These are phyloP conservation scores for Sporophila hypoxantha DNA, from an alignment of 2,113 vertebrate species.

Conservation along the genomic window DNA sequence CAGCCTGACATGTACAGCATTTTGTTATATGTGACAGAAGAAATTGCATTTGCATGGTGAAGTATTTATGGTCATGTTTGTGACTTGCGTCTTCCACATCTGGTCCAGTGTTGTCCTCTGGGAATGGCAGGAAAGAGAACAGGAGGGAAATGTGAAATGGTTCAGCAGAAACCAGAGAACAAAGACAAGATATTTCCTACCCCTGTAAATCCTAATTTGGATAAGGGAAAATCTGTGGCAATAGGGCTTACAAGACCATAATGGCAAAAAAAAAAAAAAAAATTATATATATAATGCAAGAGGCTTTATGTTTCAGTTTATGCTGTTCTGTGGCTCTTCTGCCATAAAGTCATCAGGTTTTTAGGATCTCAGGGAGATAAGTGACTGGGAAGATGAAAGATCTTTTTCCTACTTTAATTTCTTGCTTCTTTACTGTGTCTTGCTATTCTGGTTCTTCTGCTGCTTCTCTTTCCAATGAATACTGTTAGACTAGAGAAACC, in stretches of 20 bases:
- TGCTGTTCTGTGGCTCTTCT: not conserved
- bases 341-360: not conserved
- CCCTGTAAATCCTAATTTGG: not conserved
- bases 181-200: slow-evolving; percentile 27
- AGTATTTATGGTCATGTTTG: slow-evolving; percentile 62
- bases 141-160: slow-evolving; percentile 37
- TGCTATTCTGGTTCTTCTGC: not conserved
- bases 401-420: not conserved
- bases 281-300: not conserved
- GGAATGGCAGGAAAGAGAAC: slow-evolving; percentile 8
- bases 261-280: not conserved
- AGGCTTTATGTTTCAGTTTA: not conserved
- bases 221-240: not conserved
- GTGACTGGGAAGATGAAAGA: not conserved
- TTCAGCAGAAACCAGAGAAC: slow-evolving; percentile 23
- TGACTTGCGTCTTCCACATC: slow-evolving; percentile 56
- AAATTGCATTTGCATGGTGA: slow-evolving; percentile 36
- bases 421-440: not conserved
- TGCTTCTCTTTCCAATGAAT: not conserved
- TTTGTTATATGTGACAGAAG: slow-evolving; percentile 31
- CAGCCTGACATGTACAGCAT: not conserved
- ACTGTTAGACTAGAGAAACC: not conserved
- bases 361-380: not conserved
- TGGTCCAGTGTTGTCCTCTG: slow-evolving; percentile 37
- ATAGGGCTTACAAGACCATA: not conserved